Evolutionary conservation across 2,797 vertebrate genomes (phyloP), one percentile per base, ranked within the genome.

Genomic region (Danio choprae): DNA sequence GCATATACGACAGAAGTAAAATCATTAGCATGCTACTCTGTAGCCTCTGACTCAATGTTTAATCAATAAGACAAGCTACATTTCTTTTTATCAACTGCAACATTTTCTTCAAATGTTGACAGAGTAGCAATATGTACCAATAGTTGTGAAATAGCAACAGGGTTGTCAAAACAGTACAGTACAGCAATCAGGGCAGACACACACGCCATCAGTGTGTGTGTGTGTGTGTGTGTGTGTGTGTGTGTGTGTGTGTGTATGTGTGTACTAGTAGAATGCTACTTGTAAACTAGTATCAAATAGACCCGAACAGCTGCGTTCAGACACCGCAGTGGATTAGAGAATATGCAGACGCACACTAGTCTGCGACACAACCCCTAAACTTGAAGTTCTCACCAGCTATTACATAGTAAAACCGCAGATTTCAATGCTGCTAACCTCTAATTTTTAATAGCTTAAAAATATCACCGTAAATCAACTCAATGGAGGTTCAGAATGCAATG

Each of bases 211-310:
- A 15, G 29, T 29, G 29, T 29, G 29, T 29, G 29, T n/a, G n/a
- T n/a, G n/a, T 64, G 53, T 20, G 68, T 53, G 69, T 13, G 38
- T 29, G 69, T 13, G 38, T 29, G n/a, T n/a, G n/a, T 64, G 53
- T 20, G 68, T 53, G 29, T 29, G 29, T 29, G 29, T 29, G 29
- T n/a, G n/a, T n/a, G n/a, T 64, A 53, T 20, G 68, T 53, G 69
- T 13, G 38, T 29, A 20, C 51, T 59, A 77, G 38, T 62, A 67
- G 62, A 78, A 59, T 60, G 78, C 16, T 65, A 56, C 78, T 64
- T 80, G 69, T 73, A 73, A 64, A 65, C 69, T 48, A 62, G 56
- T 63, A 80, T 80, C 70, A 80, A 73, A 80, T 73, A 72, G 40
- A 73, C 20, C n/a, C 2, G 58, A 80, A 80, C 78, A 80, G 78